These are phyloP conservation scores for Diplodus sargus DNA, from an alignment of 2,797 vertebrate species.

Conservation along the genomic window DNA sequence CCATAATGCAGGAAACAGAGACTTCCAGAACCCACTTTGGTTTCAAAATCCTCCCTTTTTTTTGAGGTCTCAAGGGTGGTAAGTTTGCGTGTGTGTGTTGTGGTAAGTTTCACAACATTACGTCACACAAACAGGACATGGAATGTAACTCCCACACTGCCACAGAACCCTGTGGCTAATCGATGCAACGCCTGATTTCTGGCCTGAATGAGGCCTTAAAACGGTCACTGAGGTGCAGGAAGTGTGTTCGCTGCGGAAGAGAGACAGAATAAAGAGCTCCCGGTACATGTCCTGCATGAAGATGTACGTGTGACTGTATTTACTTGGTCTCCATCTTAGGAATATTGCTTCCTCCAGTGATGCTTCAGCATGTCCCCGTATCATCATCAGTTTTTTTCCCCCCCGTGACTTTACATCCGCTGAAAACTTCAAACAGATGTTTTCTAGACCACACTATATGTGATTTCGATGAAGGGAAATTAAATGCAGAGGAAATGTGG, in stretches of 20 bases:
- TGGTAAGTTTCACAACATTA: too few relatives aligned
- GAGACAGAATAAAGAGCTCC: neutral
- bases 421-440: conserved; percentile 15
- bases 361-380: neutral
- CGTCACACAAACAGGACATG: too few relatives aligned
- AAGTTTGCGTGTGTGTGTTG: too few relatives aligned
- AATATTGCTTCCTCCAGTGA: neutral
- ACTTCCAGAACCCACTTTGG: too few relatives aligned
- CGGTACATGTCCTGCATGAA: neutral
- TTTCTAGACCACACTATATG: neutral
- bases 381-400: neutral
- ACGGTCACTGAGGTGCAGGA: neutral
- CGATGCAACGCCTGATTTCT: too few relatives aligned
- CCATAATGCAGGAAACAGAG: too few relatives aligned
- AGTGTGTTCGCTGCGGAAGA: neutral
- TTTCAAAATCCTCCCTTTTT: too few relatives aligned
- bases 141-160: too few relatives aligned
- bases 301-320: neutral
- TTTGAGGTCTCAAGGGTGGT: too few relatives aligned
- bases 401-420: neutral
- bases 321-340: neutral
- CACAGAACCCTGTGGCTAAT: too few relatives aligned
- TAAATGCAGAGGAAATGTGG: neutral
- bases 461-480: neutral
- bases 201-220: too few relatives aligned